Conservation (phyloP, 2,113 vertebrate genomes). For the Chaetops frenatus region DNA sequence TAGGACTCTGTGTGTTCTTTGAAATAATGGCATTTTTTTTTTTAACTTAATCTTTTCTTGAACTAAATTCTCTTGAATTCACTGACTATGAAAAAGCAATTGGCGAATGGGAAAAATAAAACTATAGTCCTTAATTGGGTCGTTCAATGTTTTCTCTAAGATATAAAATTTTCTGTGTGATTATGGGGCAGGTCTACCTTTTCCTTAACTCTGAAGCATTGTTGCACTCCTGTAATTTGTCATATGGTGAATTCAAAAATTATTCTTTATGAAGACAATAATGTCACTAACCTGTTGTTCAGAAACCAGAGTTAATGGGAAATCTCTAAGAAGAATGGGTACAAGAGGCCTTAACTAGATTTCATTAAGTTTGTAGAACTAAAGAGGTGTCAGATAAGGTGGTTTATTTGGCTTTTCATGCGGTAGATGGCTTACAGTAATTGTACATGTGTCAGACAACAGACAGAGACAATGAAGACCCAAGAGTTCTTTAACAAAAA, state of each 20-base stretch:
- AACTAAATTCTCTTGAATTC: background rate
- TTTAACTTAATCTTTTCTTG: background rate
- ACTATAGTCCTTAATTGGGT: background rate
- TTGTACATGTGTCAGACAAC: background rate
- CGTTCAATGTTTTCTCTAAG: background rate
- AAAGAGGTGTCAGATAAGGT: background rate
- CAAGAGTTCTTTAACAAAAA: background rate
- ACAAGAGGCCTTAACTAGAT: background rate
- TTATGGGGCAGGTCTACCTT: background rate
- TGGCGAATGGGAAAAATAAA: background rate
- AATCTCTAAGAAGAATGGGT: background rate
- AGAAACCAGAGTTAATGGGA: background rate
- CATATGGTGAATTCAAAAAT: fast-evolving
- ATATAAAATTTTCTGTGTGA: background rate
- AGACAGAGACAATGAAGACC: background rate
- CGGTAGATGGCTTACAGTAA: background rate
- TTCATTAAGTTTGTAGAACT: background rate
- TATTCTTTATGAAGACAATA: background rate
- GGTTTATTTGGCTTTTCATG: background rate
- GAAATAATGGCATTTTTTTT: background rate
- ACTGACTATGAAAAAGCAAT: background rate
- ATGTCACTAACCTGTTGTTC: background rate
- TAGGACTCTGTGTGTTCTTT: background rate
- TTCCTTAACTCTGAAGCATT: background rate
- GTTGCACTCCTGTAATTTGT: background rate